phyloP scores from a whole-genome alignment of 2,797 vertebrate species.

The Amblyraja radiata region DNA sequence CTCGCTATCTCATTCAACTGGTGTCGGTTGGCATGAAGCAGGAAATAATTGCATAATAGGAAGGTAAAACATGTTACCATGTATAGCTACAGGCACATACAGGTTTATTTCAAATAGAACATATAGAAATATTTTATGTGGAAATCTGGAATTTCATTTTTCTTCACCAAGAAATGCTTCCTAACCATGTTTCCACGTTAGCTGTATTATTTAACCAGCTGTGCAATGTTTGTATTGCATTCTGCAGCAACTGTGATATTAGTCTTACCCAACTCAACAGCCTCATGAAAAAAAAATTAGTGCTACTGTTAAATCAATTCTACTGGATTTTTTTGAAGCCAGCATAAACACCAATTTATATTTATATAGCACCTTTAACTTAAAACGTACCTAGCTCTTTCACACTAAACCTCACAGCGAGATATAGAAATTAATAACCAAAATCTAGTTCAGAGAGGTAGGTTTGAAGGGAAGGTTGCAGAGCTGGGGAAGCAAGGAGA shows the following conservation, averaged over 20 bases:
- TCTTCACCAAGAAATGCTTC: constrained; percentile 1
- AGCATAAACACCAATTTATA: background rate
- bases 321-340: background rate
- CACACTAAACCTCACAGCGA: background rate
- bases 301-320: background rate
- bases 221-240: background rate
- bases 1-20: background rate
- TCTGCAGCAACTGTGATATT: background rate
- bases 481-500: no score
- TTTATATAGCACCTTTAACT: background rate
- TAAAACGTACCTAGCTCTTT: background rate
- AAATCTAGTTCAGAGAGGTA: no score
- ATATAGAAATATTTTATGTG: background rate
- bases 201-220: background rate
- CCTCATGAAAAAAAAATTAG: background rate
- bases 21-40: background rate
- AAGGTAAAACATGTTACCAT: background rate
- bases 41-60: background rate
- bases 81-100: background rate
- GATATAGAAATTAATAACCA: background rate
- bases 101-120: background rate
- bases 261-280: constrained; percentile 9
- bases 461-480: background rate
- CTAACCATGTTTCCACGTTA: background rate
- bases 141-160: background rate